phyloP scores from a whole-genome alignment of 1,140 invertebrate genomes.

The Achroia grisella region DNA sequence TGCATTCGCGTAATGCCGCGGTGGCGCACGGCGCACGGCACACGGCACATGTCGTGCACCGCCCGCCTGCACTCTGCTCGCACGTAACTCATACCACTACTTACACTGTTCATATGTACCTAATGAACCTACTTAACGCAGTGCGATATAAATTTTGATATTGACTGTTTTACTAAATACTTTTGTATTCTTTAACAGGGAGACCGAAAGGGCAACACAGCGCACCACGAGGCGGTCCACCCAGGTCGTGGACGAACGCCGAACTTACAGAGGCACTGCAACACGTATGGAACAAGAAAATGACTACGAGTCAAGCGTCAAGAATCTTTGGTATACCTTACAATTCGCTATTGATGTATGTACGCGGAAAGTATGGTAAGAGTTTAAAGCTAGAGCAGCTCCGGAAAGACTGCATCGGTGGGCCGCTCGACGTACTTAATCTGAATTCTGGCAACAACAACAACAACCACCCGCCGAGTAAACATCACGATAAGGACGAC shows the following conservation, averaged over 20 bases:
- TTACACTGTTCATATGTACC: constrained; percentile 27
- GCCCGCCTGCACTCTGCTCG: constrained; percentile 24
- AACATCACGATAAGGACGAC: constrained; percentile 69
- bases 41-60: constrained; percentile 61
- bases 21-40: constrained; percentile 20
- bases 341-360: constrained; percentile 93
- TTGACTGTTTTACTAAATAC: constrained; percentile 1
- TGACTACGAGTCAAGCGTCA: constrained; percentile 94
- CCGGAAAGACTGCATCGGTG: constrained; percentile 88
- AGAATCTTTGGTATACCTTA: constrained; percentile 93
- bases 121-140: constrained; percentile 37
- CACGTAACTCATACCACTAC: constrained; percentile 44
- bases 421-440: constrained; percentile 80
- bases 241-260: constrained; percentile 91
- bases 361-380: constrained; percentile 93
- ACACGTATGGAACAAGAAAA: constrained; percentile 94
- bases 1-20: constrained; percentile 47
- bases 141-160: constrained; percentile 16
- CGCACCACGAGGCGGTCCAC: constrained; percentile 89
- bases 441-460: constrained; percentile 82
- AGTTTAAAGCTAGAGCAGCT: constrained; percentile 90
- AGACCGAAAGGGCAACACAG: constrained; percentile 91
- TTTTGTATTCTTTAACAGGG: constrained; percentile 41
- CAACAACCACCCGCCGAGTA: constrained; percentile 75
- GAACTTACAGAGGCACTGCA: constrained; percentile 91